Evolutionary conservation across 2,888 invertebrate genomes (phyloP).

Genomic region (Hemicrepidius hirtus): DNA sequence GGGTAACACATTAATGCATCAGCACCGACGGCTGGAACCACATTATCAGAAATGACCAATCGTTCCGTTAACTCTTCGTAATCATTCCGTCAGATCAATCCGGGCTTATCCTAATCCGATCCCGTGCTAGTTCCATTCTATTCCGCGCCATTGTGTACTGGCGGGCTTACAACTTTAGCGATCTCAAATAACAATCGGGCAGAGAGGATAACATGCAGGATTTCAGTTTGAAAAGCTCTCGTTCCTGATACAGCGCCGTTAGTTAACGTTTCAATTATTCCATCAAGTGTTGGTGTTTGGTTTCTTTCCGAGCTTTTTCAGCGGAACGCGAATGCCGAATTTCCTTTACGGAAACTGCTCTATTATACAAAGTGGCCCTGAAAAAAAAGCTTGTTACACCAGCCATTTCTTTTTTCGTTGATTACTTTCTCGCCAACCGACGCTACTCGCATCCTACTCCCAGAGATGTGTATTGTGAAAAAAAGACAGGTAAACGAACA

Average conservation of each 20-base stretch:
- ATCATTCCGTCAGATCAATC: slow-evolving; percentile 59
- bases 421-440: slow-evolving; percentile 39
- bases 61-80: slow-evolving; percentile 59
- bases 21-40: slow-evolving; percentile 25
- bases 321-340: slow-evolving; percentile 25
- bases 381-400: slow-evolving; percentile 32
- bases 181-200: slow-evolving; percentile 56
- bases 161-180: slow-evolving; percentile 58
- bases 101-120: slow-evolving; percentile 60
- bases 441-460: slow-evolving; percentile 19
- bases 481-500: slow-evolving; percentile 38
- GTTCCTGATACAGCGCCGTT: slow-evolving; percentile 55
- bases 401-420: slow-evolving; percentile 35
- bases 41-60: slow-evolving; percentile 59
- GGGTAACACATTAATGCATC: slow-evolving; percentile 40
- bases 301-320: slow-evolving; percentile 40
- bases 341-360: slow-evolving; percentile 42
- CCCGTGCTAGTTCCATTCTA: slow-evolving; percentile 55
- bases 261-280: slow-evolving; percentile 63
- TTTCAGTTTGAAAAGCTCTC: slow-evolving; percentile 58
- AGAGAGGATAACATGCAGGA: slow-evolving; percentile 59
- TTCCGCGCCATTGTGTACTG: slow-evolving; percentile 59
- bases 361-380: slow-evolving; percentile 46
- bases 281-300: slow-evolving; percentile 45
- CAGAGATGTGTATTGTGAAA: slow-evolving; percentile 21